Percentiles rank a stretch among this genome's conserved stretches.
phyloP scores from a whole-genome alignment of 2,888 invertebrate species.

The Alcis repandata region DNA sequence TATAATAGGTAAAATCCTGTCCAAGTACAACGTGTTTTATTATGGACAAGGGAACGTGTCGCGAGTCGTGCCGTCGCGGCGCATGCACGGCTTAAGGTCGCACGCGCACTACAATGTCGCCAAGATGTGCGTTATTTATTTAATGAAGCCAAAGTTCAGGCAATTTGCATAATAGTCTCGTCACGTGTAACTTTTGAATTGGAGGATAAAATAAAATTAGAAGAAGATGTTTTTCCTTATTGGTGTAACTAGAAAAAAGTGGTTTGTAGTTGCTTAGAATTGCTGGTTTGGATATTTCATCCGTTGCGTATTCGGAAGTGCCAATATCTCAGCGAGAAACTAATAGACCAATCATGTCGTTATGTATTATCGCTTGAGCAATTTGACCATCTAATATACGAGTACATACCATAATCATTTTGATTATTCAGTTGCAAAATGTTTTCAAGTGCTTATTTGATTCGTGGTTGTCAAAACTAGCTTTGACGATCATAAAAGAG shows the following conservation, averaged over 20 bases:
- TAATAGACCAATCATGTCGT: too few species aligned
- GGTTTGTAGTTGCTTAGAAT: background rate
- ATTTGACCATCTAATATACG: too few species aligned
- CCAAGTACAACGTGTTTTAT: background rate
- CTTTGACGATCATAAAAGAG: too few species aligned
- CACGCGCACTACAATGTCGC: constrained; percentile 53
- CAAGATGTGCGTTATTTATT: constrained; percentile 31
- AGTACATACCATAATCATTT: too few species aligned
- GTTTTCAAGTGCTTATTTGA: too few species aligned
- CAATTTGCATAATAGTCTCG: constrained; percentile 16
- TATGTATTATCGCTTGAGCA: background rate
- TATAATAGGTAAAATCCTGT: background rate
- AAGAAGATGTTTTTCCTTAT: background rate
- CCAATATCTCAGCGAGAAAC: too few species aligned
- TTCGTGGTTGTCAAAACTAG: too few species aligned
- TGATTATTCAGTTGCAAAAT: too few species aligned
- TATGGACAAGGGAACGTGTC: background rate
- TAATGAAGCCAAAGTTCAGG: constrained; percentile 31
- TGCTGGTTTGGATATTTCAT: background rate
- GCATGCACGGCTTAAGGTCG: constrained; percentile 47
- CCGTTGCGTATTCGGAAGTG: too few species aligned
- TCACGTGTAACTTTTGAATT: constrained; percentile 4
- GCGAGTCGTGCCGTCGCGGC: constrained; percentile 7
- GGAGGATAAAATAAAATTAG: background rate
- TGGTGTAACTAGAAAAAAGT: background rate